Conservation (phyloP, 2,888 invertebrate species). For the Noctua comes region DNA sequence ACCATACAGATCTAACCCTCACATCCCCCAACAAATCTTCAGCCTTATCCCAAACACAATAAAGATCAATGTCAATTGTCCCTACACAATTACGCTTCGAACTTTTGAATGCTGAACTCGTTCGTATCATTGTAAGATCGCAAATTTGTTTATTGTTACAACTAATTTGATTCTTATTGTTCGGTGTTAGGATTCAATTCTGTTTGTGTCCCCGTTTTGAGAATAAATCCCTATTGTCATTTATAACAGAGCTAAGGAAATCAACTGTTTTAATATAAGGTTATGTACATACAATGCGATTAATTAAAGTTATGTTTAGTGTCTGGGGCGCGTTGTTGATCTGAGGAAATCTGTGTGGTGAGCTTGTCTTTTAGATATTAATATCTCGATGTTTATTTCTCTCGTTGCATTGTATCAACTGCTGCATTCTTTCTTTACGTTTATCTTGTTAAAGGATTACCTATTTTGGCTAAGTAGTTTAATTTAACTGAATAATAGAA, state of each 20-base stretch:
- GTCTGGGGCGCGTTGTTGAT: slow-evolving; percentile 58
- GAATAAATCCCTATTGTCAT: slow-evolving; percentile 81
- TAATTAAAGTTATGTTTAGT: slow-evolving; percentile 75
- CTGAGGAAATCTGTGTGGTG: slow-evolving; percentile 59
- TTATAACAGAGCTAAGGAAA: slow-evolving; percentile 77
- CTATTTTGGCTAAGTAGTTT: not conserved
- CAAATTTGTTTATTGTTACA: slow-evolving; percentile 61
- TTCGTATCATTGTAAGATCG: slow-evolving; percentile 76
- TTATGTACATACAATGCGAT: slow-evolving; percentile 77
- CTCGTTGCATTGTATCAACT: slow-evolving; percentile 18
- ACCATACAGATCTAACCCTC: slow-evolving; percentile 45
- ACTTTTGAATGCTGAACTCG: slow-evolving; percentile 70
- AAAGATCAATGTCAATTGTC: slow-evolving; percentile 39
- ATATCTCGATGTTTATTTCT: slow-evolving; percentile 37
- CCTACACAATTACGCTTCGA: slow-evolving; percentile 37
- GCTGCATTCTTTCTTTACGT: slow-evolving; percentile 4
- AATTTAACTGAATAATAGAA: not conserved
- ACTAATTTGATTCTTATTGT: slow-evolving; percentile 71
- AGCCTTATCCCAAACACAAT: slow-evolving; percentile 38
- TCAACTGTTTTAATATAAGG: slow-evolving; percentile 79
- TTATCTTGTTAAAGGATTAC: slow-evolving; percentile 2
- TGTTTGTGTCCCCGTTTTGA: slow-evolving; percentile 34
- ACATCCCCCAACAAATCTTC: slow-evolving; percentile 23
- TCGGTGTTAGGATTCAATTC: slow-evolving; percentile 66
- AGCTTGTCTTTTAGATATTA: slow-evolving; percentile 52